Evolutionary conservation across 2,797 vertebrate species (phyloP).

Genomic region (Spatula versicolor): DNA sequence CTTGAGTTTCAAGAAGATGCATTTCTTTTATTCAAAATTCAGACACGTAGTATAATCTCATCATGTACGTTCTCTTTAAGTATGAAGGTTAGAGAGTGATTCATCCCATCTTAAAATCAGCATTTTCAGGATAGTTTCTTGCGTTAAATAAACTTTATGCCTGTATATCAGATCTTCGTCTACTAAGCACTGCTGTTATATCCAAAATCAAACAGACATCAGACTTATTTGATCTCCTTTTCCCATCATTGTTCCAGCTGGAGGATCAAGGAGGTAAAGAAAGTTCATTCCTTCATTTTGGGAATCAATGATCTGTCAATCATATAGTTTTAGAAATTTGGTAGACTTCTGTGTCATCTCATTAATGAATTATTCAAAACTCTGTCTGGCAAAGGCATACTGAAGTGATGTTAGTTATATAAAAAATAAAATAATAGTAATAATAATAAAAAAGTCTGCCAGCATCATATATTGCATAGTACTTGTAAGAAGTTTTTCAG

Average conservation of each 20-base stretch:
- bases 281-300: background rate
- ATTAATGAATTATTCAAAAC: background rate
- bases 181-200: background rate
- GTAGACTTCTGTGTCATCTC: background rate
- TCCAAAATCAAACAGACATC: background rate
- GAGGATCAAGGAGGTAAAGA: background rate
- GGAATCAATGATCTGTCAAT: background rate
- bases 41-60: accelerated
- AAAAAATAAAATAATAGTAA: too few species aligned
- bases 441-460: background rate
- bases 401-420: background rate
- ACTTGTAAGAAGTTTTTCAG: background rate
- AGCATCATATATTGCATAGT: background rate
- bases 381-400: background rate
- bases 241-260: background rate
- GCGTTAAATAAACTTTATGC: background rate
- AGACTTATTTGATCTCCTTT: background rate
- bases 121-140: background rate
- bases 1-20: background rate
- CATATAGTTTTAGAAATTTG: background rate
- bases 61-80: background rate
- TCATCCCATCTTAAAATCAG: background rate
- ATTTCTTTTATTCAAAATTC: background rate
- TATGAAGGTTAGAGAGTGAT: background rate
- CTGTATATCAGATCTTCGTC: background rate